Percentiles rank a stretch among this genome's conserved stretches.
phyloP scores from a whole-genome alignment of 2,888 invertebrate species.

The Helleia helle region DNA sequence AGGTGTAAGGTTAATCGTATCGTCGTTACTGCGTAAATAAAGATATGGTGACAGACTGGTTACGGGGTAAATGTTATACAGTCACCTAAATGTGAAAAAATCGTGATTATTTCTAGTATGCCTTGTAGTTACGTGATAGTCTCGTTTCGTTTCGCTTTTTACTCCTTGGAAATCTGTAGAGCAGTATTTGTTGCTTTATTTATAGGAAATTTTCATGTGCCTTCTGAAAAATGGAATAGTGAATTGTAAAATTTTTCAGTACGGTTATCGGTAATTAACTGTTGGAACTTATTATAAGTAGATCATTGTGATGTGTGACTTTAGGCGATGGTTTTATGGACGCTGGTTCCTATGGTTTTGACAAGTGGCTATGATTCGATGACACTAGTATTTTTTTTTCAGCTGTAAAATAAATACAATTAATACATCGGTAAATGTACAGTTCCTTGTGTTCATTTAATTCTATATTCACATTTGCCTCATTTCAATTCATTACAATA shows the following conservation, averaged over 20 bases:
- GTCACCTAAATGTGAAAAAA: background rate
- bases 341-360: no score
- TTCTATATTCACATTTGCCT: no score
- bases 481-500: no score
- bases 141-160: constrained; percentile 11
- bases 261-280: constrained; percentile 55
- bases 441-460: no score
- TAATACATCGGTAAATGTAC: no score
- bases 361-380: no score
- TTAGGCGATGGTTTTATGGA: no score
- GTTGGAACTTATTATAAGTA: constrained; percentile 57
- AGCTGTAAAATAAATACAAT: no score
- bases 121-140: constrained; percentile 6
- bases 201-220: constrained; percentile 70
- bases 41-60: constrained; percentile 13
- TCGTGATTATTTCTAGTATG: constrained; percentile 7
- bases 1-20: constrained; percentile 23
- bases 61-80: constrained; percentile 6
- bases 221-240: constrained; percentile 58
- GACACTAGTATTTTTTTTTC: no score
- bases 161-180: constrained; percentile 17
- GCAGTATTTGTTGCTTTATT: constrained; percentile 48
- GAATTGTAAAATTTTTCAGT: constrained; percentile 55
- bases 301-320: constrained; percentile 29
- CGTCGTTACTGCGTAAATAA: constrained; percentile 33